phyloP scores from a whole-genome alignment of 2,797 vertebrate genomes.

The Mareca strepera region DNA sequence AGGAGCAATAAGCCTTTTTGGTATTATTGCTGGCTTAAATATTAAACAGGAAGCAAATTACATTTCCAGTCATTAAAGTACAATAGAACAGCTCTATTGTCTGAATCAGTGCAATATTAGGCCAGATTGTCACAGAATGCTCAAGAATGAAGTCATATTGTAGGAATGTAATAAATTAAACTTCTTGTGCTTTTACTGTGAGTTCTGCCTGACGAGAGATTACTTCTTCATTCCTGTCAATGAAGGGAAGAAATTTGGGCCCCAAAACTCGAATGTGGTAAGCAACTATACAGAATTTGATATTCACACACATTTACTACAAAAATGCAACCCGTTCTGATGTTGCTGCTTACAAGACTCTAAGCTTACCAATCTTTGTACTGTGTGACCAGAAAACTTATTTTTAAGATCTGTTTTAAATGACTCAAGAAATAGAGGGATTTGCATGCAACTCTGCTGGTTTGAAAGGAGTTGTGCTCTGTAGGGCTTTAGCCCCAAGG shows the following conservation, averaged over 20 bases:
- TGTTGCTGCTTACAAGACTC: not conserved
- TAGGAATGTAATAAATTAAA: conserved; percentile 70
- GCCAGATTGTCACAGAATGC: conserved; percentile 53
- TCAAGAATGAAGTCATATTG: conserved; percentile 69
- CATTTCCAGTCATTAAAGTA: conserved; percentile 66
- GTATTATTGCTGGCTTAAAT: conserved; percentile 66
- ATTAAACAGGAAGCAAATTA: conserved; percentile 76
- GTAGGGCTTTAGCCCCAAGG: not conserved
- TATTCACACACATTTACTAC: not conserved
- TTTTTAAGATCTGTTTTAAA: not conserved
- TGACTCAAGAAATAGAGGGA: not conserved
- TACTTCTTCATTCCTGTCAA: conserved; percentile 37
- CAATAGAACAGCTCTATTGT: conserved; percentile 69
- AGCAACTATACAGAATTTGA: not conserved
- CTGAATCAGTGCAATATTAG: conserved; percentile 69
- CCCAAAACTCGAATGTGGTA: not conserved
- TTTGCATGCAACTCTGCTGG: too few species aligned
- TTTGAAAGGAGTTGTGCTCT: not conserved
- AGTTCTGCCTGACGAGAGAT: not conserved
- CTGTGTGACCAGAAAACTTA: not conserved
- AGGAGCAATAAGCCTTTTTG: conserved; percentile 67
- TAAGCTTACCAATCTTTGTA: not conserved
- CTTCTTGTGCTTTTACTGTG: conserved; percentile 17
- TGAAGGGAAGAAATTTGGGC: conserved; percentile 27
- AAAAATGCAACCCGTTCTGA: not conserved